A percentile compares a stretch with the other conserved stretches of the same genome.
Evolutionary conservation across 2,113 vertebrate genomes (phyloP).

Genomic region (Coracopsis vasa): DNA sequence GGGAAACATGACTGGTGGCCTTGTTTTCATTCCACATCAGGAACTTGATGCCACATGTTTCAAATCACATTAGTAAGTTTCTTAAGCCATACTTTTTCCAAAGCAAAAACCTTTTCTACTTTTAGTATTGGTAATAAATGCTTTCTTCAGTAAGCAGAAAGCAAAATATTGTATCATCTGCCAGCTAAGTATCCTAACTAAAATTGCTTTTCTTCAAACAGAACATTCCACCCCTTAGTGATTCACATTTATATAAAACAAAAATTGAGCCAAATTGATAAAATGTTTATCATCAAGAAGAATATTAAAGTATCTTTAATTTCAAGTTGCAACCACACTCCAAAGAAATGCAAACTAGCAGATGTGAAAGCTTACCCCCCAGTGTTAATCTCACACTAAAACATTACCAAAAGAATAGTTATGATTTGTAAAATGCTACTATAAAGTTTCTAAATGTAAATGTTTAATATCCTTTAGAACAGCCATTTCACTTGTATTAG

Average conservation of each 20-base stretch:
- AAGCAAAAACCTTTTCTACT: background rate
- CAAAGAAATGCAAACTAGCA: slow-evolving; percentile 58
- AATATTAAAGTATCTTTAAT: slow-evolving; percentile 55
- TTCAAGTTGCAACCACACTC: slow-evolving; percentile 1
- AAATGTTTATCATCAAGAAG: background rate
- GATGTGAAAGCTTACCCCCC: slow-evolving; percentile 25
- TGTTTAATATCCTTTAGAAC: background rate
- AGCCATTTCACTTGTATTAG: background rate
- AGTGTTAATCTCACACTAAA: slow-evolving; percentile 16
- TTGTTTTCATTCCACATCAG: background rate
- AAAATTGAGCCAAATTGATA: background rate
- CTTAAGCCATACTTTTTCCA: background rate
- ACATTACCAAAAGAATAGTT: background rate
- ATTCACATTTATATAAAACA: background rate
- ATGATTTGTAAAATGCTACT: background rate
- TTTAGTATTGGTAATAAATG: background rate
- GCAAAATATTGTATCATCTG: background rate
- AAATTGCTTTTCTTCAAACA: background rate
- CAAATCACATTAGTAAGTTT: background rate
- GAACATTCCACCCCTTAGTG: background rate
- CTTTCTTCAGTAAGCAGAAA: background rate
- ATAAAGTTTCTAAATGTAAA: background rate
- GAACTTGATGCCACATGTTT: background rate
- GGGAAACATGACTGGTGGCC: background rate
- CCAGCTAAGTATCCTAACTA: background rate